These are phyloP conservation scores for Orthonevra nobilis DNA, from an alignment of 2,888 invertebrate genomes.

Conservation along the genomic window DNA sequence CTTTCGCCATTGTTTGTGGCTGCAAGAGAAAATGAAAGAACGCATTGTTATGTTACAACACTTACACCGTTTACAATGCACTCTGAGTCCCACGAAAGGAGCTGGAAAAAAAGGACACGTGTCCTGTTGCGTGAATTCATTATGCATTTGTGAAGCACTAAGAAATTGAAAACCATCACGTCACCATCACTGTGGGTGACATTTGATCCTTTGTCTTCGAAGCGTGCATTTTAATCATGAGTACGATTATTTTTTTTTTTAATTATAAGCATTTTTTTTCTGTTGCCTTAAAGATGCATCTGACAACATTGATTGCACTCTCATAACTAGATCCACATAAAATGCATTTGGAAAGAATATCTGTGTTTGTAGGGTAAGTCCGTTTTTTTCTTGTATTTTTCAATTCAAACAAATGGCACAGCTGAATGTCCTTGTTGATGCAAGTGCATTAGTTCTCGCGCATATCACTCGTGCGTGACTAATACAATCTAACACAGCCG, in stretches of 20 bases:
- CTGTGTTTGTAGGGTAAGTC: conserved; percentile 64
- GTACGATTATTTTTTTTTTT: background rate
- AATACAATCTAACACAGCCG: conserved; percentile 49
- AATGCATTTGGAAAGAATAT: too few relatives aligned
- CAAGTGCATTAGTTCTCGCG: conserved; percentile 68
- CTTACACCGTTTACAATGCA: conserved; percentile 25
- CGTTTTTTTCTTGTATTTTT: background rate
- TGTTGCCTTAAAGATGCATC: conserved; percentile 51
- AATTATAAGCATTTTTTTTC: conserved; percentile 22
- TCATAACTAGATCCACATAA: conserved; percentile 15
- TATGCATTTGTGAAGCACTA: conserved; percentile 32
- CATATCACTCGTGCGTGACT: conserved; percentile 59
- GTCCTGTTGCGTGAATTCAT: conserved; percentile 46
- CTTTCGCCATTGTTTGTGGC: background rate
- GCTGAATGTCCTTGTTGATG: conserved; percentile 55
- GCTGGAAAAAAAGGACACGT: conserved; percentile 47
- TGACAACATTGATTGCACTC: conserved; percentile 36
- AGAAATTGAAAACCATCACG: conserved; percentile 50
- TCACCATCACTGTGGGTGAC: conserved; percentile 26
- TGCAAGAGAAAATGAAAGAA: background rate
- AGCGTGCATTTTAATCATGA: background rate
- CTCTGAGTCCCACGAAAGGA: background rate
- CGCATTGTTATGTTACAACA: conserved; percentile 38
- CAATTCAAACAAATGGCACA: conserved; percentile 8
- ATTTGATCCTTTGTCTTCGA: conserved; percentile 50